A percentile compares a stretch with the other conserved stretches of the same genome.
phyloP scores from a whole-genome alignment of 2,797 vertebrate genomes.

The Anolis apletophallus region DNA sequence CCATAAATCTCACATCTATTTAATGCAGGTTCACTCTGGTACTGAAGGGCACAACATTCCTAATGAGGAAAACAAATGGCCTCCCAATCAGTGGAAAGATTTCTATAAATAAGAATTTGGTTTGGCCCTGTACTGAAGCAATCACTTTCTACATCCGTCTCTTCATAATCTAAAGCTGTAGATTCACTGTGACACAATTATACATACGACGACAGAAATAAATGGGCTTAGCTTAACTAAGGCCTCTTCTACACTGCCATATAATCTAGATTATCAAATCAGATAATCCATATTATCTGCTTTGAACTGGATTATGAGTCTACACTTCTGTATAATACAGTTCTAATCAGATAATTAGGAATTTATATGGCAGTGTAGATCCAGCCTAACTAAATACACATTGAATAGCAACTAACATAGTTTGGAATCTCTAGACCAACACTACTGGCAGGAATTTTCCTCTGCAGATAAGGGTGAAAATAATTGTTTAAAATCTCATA shows the following conservation, averaged over 20 bases:
- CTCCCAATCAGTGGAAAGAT: background rate
- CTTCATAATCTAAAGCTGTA: background rate
- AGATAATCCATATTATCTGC: too few species aligned
- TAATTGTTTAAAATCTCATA: background rate
- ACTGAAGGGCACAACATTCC: background rate
- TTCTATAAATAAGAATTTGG: background rate
- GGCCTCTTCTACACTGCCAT: too few species aligned
- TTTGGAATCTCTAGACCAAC: background rate
- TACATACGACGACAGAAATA: background rate
- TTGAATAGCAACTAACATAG: background rate
- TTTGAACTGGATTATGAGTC: too few species aligned
- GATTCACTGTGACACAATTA: background rate
- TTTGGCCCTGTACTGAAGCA: background rate
- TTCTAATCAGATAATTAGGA: too few species aligned
- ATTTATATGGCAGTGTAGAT: too few species aligned
- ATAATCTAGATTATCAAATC: too few species aligned
- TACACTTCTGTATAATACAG: too few species aligned
- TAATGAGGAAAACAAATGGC: background rate
- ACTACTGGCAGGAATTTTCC: background rate
- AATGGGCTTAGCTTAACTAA: background rate
- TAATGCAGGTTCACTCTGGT: background rate
- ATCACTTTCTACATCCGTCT: background rate
- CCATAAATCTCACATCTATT: background rate
- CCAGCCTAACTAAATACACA: background rate
- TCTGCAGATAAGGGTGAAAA: background rate